Evolutionary conservation across 1,140 invertebrate species (phyloP), one percentile per base, ranked within the genome.

Genomic region (Nilaparvata lugens): DNA sequence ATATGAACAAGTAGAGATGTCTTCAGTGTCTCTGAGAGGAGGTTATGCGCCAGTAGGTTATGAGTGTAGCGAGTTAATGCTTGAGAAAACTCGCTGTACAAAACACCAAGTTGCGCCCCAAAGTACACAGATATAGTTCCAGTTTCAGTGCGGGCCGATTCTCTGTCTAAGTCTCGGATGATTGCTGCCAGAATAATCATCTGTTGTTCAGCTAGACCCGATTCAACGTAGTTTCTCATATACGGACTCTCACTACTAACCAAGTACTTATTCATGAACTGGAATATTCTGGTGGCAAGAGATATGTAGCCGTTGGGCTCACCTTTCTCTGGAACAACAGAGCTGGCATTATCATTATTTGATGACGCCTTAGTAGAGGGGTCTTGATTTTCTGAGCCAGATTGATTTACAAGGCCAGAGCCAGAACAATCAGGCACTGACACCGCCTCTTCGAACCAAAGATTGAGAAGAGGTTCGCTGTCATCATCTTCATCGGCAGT

Each of bases 381-480:
- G 25, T 60, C 59, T 51, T 54, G 31, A 23, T 35, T 48, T 18
- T 59, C 59, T 16, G 58, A 16, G 18, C 52, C 51, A 24, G 42
- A 48, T 24, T 62, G 56, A 25, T 55, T 54, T 14, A 19, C 14
- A 25, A 56, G 56, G 13, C 42, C 52, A 31, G 56, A n/a, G 31
- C 42, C 63, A 19, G 63, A 56, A 62, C 75, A 70, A 65, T 89
- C 88, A 0, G 86, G 84, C 13, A 89, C 89, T 24, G 87, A 87
- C 14, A 95, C 73, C 0, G 91, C 93, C 72, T 93, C 91, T 71
- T 95, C 91, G 76, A 95, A 93, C 91, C 92, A 95, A 58, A 91
- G 80, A 0, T 92, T 92, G 67, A 95, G 79, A 62, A 95, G 85
- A 1, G 91, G 91, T 73, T 95, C 93, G 74, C 89, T 93, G 74